Conservation (phyloP, 2,888 invertebrate genomes). For the Antheraea assamensis region DNA sequence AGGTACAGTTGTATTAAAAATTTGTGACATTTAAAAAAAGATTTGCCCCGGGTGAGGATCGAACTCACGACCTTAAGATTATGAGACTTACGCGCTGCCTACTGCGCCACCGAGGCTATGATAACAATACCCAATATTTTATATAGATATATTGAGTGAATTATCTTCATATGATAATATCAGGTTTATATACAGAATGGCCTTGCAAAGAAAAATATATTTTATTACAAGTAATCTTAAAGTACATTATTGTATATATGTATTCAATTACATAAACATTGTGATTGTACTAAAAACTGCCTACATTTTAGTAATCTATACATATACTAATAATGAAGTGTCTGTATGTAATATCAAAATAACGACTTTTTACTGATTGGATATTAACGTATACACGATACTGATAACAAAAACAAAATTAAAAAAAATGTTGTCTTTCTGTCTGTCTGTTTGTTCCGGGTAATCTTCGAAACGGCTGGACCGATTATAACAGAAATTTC, state of each 20-base stretch:
- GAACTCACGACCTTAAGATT: constrained; percentile 98
- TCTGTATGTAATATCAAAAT: too few relatives aligned
- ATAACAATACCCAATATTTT: not conserved
- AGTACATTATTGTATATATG: not conserved
- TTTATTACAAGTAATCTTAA: not conserved
- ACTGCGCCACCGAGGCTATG: constrained; percentile 91
- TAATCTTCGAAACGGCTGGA: too few relatives aligned
- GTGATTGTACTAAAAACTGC: too few relatives aligned
- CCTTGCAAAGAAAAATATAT: not conserved
- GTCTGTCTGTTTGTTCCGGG: too few relatives aligned
- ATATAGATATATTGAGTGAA: not conserved
- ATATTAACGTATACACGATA: too few relatives aligned
- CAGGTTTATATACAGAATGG: not conserved
- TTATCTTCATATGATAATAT: not conserved
- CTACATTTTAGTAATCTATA: too few relatives aligned
- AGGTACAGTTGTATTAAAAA: not conserved
- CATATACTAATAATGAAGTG: too few relatives aligned
- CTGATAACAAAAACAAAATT: too few relatives aligned
- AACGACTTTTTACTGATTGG: too few relatives aligned
- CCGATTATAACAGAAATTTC: too few relatives aligned
- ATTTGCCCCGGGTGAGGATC: constrained; percentile 94
- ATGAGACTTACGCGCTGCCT: constrained; percentile 95
- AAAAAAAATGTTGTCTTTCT: too few relatives aligned
- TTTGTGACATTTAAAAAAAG: constrained; percentile 32
- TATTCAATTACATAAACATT: too few relatives aligned